phyloP scores from a whole-genome alignment of 2,797 vertebrate species.

The Hafferia zeledoni region DNA sequence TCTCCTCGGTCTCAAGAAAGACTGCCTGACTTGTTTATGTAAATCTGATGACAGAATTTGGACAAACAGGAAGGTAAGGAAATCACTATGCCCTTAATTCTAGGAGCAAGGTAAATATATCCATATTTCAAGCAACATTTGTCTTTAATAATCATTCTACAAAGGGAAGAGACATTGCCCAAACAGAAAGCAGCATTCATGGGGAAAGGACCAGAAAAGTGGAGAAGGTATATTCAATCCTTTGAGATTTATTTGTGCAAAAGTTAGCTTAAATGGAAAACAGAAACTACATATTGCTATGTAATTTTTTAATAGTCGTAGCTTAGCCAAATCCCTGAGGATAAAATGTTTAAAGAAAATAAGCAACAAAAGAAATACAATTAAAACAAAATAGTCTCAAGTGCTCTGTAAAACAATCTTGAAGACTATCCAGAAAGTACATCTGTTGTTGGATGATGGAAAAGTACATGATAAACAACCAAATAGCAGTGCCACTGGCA shows the following conservation, averaged over 20 bases:
- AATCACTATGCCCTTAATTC: background rate
- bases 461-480: conserved; percentile 16
- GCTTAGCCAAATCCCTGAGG: background rate
- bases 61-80: conserved; percentile 38
- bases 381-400: conserved; percentile 16
- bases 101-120: conserved; percentile 7
- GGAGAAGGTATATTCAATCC: conserved; percentile 5
- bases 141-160: conserved; percentile 26
- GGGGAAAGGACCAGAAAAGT: background rate
- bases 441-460: conserved; percentile 20
- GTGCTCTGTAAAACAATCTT: background rate
- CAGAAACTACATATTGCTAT: conserved; percentile 25
- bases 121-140: conserved; percentile 33
- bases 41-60: conserved; percentile 33
- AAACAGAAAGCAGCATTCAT: background rate
- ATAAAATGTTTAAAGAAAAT: conserved; percentile 33
- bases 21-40: conserved; percentile 1
- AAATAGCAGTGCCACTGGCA: background rate
- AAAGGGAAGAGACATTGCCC: background rate
- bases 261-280: conserved; percentile 60
- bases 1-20: background rate
- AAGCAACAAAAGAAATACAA: conserved; percentile 42
- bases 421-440: conserved; percentile 22
- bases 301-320: conserved; percentile 7
- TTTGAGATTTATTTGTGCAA: conserved; percentile 45